phyloP scores from a whole-genome alignment of 2,888 invertebrate genomes.

The Pharmacophagus antenor region DNA sequence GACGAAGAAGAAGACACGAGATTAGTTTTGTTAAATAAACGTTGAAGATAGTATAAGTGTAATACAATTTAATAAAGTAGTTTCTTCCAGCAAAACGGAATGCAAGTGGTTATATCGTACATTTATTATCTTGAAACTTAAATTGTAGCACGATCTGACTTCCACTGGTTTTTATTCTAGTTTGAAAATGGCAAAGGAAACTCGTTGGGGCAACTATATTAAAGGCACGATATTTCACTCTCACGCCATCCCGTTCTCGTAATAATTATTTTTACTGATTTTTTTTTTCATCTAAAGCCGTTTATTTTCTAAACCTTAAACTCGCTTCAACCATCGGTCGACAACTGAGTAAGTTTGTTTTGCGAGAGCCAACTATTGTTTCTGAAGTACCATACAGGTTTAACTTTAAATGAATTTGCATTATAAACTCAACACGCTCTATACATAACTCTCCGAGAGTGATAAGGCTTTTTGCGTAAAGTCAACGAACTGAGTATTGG shows the following conservation, averaged over 20 bases:
- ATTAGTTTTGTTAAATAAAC: too few species aligned
- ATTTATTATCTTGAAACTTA: slow-evolving; percentile 6
- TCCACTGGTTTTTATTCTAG: slow-evolving; percentile 2
- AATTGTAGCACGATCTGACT: neutral
- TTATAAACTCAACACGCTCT: slow-evolving; percentile 28
- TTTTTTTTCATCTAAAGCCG: neutral
- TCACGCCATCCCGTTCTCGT: neutral
- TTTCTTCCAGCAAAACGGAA: too few species aligned
- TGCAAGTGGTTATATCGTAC: neutral
- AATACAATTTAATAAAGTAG: too few species aligned
- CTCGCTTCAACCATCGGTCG: neutral
- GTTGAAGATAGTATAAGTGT: too few species aligned
- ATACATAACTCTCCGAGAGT: slow-evolving; percentile 27
- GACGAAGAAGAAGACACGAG: too few species aligned
- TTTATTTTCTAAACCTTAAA: slow-evolving; percentile 13
- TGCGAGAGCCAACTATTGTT: slow-evolving; percentile 29
- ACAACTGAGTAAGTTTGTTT: slow-evolving; percentile 8
- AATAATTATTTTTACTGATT: neutral
- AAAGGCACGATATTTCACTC: too few species aligned
- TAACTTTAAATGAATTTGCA: slow-evolving; percentile 33
- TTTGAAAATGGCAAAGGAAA: slow-evolving; percentile 12
- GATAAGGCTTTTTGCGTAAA: slow-evolving; percentile 26
- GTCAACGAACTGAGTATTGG: slow-evolving; percentile 23
- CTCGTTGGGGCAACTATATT: slow-evolving; percentile 3
- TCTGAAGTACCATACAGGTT: slow-evolving; percentile 21